Conservation (phyloP, 2,888 invertebrate species). For the Archaeoteleia sp. region DNA sequence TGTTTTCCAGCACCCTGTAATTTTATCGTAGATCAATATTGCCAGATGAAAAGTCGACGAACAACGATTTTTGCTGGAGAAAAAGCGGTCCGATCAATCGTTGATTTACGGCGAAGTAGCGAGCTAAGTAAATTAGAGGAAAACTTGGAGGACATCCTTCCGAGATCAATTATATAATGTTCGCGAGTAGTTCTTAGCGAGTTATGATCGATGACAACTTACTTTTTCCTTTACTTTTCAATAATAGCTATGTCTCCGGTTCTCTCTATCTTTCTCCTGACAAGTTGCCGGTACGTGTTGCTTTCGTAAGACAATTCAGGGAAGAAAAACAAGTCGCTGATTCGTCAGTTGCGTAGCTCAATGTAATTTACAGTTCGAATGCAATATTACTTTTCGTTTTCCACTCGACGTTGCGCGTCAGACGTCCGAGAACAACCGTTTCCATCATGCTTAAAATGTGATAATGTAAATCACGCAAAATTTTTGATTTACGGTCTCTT, state of each 20-base stretch:
- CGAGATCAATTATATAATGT: slow-evolving; percentile 10
- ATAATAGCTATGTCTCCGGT: not conserved
- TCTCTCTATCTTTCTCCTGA: not conserved
- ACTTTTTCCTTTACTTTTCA: not conserved
- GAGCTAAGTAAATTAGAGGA: slow-evolving; percentile 35
- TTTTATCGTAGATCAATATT: slow-evolving; percentile 33
- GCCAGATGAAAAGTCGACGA: slow-evolving; percentile 23
- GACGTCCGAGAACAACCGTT: too few species aligned
- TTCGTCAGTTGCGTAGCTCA: too few species aligned
- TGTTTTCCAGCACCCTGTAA: slow-evolving; percentile 18
- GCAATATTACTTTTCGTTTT: too few species aligned
- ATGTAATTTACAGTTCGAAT: too few species aligned
- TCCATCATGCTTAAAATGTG: too few species aligned
- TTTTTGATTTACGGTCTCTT: too few species aligned
- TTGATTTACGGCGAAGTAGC: slow-evolving; percentile 16
- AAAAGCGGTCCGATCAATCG: slow-evolving; percentile 17
- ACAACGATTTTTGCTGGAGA: slow-evolving; percentile 9
- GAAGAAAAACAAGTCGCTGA: too few species aligned
- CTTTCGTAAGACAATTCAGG: too few species aligned
- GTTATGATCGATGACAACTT: slow-evolving; percentile 21
- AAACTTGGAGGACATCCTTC: slow-evolving; percentile 25
- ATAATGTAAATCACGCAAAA: too few species aligned
- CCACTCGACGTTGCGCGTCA: too few species aligned
- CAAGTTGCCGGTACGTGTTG: too few species aligned
- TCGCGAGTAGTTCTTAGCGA: not conserved